Evolutionary conservation across 1,140 invertebrate genomes (phyloP).

Genomic region (Asobara japonica): DNA sequence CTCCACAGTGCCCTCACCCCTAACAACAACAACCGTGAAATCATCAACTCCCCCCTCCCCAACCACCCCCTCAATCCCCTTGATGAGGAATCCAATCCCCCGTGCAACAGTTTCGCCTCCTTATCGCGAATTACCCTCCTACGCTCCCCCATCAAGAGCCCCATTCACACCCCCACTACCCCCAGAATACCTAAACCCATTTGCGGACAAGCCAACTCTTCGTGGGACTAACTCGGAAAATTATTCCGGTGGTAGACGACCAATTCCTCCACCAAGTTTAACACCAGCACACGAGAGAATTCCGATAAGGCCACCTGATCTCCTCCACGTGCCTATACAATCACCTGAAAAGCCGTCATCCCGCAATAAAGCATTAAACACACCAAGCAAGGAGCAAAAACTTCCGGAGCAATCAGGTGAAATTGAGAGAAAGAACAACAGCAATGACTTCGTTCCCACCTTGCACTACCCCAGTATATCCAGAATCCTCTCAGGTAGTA

Average conservation of each 20-base stretch:
- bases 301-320: constrained; percentile 75
- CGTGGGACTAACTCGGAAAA: constrained; percentile 75
- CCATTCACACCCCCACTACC: constrained; percentile 83
- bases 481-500: constrained; percentile 82
- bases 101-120: constrained; percentile 55
- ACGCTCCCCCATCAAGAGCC: constrained; percentile 79
- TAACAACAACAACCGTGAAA: constrained; percentile 41
- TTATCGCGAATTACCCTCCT: constrained; percentile 75
- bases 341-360: constrained; percentile 58
- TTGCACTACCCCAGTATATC: constrained; percentile 79
- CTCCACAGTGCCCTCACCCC: constrained; percentile 71
- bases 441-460: constrained; percentile 71
- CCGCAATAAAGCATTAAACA: constrained; percentile 77
- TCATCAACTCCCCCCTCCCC: constrained; percentile 48
- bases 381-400: constrained; percentile 58
- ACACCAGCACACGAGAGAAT: constrained; percentile 82
- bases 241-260: constrained; percentile 72
- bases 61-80: constrained; percentile 36
- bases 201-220: constrained; percentile 84
- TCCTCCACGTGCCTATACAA: constrained; percentile 66
- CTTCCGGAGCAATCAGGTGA: constrained; percentile 43
- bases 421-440: constrained; percentile 48
- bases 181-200: constrained; percentile 81
- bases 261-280: constrained; percentile 78
- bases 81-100: constrained; percentile 49